These are phyloP conservation scores for Poecilia gillii DNA, from an alignment of 2,797 vertebrate species.

Conservation along the genomic window DNA sequence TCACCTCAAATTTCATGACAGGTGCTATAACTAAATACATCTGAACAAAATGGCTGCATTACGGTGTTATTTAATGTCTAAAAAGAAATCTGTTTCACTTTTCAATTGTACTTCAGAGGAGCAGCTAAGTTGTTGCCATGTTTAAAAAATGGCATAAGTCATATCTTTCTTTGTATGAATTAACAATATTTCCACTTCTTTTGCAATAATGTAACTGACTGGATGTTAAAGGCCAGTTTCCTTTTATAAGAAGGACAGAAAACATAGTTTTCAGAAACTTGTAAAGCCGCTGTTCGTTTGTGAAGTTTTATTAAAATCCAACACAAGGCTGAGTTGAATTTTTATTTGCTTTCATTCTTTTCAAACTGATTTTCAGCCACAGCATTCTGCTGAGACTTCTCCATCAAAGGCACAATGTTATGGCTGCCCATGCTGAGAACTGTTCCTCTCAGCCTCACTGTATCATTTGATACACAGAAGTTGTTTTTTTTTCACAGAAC, in stretches of 20 bases:
- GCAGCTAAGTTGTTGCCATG: background rate
- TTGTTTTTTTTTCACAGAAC: background rate
- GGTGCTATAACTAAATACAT: slow-evolving; percentile 52
- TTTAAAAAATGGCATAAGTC: background rate
- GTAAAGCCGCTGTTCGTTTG: background rate
- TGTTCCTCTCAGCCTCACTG: background rate
- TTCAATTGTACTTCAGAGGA: background rate
- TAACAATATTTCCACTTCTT: background rate
- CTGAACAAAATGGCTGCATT: slow-evolving; percentile 28
- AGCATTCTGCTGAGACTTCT: background rate
- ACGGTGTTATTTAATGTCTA: slow-evolving; percentile 19
- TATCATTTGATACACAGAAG: background rate
- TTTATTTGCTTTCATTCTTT: background rate
- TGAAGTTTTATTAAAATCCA: background rate
- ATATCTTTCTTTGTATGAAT: background rate
- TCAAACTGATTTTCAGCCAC: background rate
- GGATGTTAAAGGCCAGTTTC: background rate
- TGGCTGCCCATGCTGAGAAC: background rate
- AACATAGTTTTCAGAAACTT: background rate
- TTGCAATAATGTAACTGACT: background rate
- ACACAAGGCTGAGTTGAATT: background rate
- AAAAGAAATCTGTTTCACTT: background rate
- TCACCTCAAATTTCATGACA: slow-evolving; percentile 57
- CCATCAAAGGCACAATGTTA: background rate
- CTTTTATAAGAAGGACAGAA: background rate